Conservation (phyloP, 2,797 vertebrate genomes). For the Florisuga fusca region DNA sequence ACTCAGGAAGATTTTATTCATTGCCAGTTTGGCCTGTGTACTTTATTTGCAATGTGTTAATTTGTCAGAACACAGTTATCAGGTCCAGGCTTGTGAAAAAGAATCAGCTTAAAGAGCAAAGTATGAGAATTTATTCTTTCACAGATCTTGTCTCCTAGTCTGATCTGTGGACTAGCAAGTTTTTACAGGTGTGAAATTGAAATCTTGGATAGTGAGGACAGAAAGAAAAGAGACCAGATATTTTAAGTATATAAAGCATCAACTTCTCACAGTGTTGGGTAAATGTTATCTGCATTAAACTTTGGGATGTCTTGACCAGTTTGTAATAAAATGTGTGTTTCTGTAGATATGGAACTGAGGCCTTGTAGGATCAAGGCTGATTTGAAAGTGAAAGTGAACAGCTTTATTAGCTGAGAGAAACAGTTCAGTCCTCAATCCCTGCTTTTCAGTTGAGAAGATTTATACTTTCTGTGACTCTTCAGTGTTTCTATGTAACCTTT, state of each 20-base stretch:
- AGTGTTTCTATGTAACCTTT: not conserved
- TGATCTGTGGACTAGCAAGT: not conserved
- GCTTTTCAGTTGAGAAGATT: not conserved
- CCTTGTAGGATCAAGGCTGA: fast-evolving
- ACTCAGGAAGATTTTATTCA: not conserved
- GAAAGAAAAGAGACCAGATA: not conserved
- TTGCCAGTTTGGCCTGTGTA: not conserved
- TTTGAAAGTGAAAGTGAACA: not conserved
- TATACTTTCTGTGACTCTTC: not conserved
- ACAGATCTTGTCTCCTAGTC: not conserved
- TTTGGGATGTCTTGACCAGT: not conserved
- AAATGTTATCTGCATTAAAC: not conserved
- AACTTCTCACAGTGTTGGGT: not conserved
- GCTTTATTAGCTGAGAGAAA: not conserved
- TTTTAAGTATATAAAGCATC: not conserved
- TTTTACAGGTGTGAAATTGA: not conserved
- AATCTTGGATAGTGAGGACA: not conserved
- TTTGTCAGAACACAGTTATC: not conserved
- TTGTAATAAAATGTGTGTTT: not conserved
- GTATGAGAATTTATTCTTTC: not conserved
- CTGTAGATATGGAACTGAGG: not conserved
- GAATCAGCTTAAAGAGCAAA: not conserved
- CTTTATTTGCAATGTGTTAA: not conserved
- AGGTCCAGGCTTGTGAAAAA: not conserved
- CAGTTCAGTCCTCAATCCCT: not conserved